Percentiles rank a stretch among this genome's conserved stretches.
Evolutionary conservation across 1,140 invertebrate species (phyloP).

Genomic region (Platyscapa corneri): DNA sequence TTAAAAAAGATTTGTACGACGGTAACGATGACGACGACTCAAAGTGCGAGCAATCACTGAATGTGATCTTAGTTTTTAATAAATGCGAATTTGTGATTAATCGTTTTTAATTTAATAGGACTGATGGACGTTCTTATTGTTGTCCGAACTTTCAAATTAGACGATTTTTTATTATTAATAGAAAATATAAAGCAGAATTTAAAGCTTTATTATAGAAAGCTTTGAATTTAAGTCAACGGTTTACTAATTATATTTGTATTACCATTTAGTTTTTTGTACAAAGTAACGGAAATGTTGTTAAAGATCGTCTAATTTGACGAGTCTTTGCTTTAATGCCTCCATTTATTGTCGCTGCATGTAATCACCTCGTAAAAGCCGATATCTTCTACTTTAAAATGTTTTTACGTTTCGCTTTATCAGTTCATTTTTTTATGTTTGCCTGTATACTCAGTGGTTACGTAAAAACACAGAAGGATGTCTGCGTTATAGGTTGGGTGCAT

Average conservation of each 20-base stretch:
- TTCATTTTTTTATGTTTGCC: constrained; percentile 26
- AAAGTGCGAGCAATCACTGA: constrained; percentile 57
- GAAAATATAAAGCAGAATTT: constrained; percentile 6
- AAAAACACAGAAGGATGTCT: constrained; percentile 3
- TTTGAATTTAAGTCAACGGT: constrained; percentile 28
- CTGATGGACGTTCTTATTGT: constrained; percentile 62
- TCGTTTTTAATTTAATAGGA: constrained; percentile 65
- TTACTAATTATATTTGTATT: constrained; percentile 18
- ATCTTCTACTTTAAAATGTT: constrained; percentile 31
- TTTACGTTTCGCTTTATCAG: constrained; percentile 21
- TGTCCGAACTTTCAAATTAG: constrained; percentile 46
- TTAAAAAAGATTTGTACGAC: constrained; percentile 39
- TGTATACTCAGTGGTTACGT: constrained; percentile 15
- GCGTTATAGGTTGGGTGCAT: constrained; percentile 21
- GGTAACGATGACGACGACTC: constrained; percentile 41
- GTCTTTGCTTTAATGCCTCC: constrained; percentile 41
- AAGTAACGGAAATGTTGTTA: constrained; percentile 2
- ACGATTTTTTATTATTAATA: constrained; percentile 40
- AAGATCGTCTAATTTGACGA: constrained; percentile 49
- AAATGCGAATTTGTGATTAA: constrained; percentile 61
- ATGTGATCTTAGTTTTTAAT: constrained; percentile 60
- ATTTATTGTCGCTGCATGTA: constrained; percentile 25
- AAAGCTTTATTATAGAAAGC: constrained; percentile 13
- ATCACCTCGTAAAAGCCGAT: not conserved
- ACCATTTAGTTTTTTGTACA: constrained; percentile 29